Conservation (phyloP, 2,888 invertebrate genomes). For the Cheilosia scutellata region DNA sequence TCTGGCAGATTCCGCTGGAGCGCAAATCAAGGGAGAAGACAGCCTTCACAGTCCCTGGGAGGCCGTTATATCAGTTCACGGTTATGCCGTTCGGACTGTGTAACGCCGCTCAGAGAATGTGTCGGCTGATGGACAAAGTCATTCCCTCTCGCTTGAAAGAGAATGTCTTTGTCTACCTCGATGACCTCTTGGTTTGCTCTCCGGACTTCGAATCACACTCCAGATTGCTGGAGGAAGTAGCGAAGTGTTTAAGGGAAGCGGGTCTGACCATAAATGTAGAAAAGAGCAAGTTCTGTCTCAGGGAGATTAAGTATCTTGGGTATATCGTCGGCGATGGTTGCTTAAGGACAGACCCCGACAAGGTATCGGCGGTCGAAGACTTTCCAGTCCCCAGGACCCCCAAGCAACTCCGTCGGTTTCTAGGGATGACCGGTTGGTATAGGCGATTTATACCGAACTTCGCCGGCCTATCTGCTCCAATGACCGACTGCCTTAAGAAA, state of each 20-base stretch:
- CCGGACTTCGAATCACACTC: too few relatives aligned
- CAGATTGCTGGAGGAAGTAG: too few relatives aligned
- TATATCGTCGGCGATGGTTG: not conserved
- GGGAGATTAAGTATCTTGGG: not conserved
- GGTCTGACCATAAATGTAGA: not conserved
- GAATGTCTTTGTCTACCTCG: too few relatives aligned
- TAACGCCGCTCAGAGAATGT: too few relatives aligned
- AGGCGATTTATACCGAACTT: too few relatives aligned
- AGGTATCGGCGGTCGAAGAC: not conserved
- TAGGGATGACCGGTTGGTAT: too few relatives aligned
- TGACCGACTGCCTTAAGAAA: not conserved
- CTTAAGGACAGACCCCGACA: not conserved
- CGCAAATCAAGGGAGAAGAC: not conserved
- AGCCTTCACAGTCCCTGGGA: constrained; percentile 16
- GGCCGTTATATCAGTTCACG: not conserved
- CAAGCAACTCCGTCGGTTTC: constrained; percentile 1
- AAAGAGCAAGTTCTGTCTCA: not conserved
- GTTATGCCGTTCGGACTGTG: too few relatives aligned
- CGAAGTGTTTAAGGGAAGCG: too few relatives aligned
- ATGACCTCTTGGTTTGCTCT: constrained; percentile 5
- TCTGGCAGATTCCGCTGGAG: constrained; percentile 29
- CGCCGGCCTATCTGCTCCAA: too few relatives aligned
- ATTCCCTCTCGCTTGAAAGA: too few relatives aligned
- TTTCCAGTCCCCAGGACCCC: not conserved
- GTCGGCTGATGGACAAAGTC: too few relatives aligned